phyloP scores from a whole-genome alignment of 2,888 invertebrate species.

The Clitarchus hookeri region DNA sequence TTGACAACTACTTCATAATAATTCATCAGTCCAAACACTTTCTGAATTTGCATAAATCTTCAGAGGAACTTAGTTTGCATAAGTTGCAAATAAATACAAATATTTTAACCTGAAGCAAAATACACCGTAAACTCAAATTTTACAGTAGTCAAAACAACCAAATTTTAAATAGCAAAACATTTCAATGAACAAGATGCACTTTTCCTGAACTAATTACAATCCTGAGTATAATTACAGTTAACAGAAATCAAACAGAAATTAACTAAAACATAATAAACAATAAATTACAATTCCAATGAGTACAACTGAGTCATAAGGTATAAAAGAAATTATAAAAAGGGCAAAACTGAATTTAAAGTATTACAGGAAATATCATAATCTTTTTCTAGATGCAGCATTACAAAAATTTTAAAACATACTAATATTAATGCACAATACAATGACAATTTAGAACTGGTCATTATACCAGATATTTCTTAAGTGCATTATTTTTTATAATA shows the following conservation, averaged over 20 bases:
- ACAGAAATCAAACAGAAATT: background rate
- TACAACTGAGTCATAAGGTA: background rate
- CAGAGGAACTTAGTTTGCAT: background rate
- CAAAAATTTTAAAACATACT: background rate
- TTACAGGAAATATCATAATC: conserved; percentile 15
- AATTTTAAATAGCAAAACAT: background rate
- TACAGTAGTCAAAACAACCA: background rate
- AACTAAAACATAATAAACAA: background rate
- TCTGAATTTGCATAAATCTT: background rate
- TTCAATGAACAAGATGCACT: background rate
- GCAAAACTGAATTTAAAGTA: conserved; percentile 32
- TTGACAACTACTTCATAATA: no score
- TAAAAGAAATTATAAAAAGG: conserved; percentile 11
- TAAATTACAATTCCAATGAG: background rate
- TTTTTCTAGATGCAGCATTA: background rate
- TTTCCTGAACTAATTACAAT: background rate
- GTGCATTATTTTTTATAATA: background rate
- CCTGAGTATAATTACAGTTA: background rate
- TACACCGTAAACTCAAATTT: background rate
- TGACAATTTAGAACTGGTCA: background rate
- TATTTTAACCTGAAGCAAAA: background rate
- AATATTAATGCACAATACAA: background rate
- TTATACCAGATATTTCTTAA: background rate
- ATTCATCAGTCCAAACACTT: no score
- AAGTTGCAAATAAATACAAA: background rate